Evolutionary conservation across 2,797 vertebrate species (phyloP), one percentile per base, ranked within the genome.

Genomic region (Rhadinocentrus ornatus): DNA sequence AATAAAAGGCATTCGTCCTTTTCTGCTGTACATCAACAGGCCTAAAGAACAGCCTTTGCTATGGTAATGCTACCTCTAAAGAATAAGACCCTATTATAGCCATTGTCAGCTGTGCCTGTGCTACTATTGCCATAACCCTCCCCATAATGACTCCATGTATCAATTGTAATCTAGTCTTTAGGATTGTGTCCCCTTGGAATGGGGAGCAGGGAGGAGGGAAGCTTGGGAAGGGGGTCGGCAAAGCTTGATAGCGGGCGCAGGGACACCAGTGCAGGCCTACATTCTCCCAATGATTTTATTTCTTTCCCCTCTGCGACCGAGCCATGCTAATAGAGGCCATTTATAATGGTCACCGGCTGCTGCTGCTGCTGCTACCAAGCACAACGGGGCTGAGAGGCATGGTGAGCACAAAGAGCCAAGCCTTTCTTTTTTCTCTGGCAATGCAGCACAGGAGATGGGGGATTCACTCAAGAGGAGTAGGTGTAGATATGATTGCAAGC

Each of bases 281-380:
- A 87, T 92, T 92, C 88, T 93, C 88, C 86, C 90, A 88, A 88
- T 91, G 90, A 93, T 93, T 93, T 93, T 92, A 92, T 94, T 94
- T 91, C 89, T 91, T 88, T 89, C 89, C 90, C 91, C 89, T 91
- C 89, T 89, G 92, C 91, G 89, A 92, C 93, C 90, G 81, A 92
- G 92, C 92, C 91, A 92, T 92, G 93, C 92, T 95, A 95, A 95
- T 94, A 93, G 93, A 94, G 92, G 92, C 93, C 94, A 94, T 95
- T 94, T 94, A 93, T 94, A 93, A 93, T 85, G 90, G 92, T 94
- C 93, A 93, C 90, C 78, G 83, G 88, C 90, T 92, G 90, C 91
- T 89, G 88, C 86, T 89, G 88, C 86, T 78, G 78, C 84, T 85
- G 83, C 86, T 82, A 66, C 81, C 80, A 72, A 85, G 86, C 81